Evolutionary conservation across 2,113 vertebrate species (phyloP), one percentile per base, ranked within the genome.

Genomic region (Melanotaenia duboulayi): DNA sequence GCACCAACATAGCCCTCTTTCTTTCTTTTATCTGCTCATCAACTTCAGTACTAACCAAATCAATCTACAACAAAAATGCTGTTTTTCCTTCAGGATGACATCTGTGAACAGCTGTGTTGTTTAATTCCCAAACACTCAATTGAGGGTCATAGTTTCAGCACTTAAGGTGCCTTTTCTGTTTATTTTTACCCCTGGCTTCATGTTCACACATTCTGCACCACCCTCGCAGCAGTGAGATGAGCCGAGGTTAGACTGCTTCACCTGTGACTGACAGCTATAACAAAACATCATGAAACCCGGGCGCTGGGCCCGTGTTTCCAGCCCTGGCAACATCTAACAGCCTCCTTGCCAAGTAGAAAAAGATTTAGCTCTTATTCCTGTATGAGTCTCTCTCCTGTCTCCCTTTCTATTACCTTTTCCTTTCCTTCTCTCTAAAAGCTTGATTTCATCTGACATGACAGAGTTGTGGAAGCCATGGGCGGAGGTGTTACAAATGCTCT

Each of bases 401-500:
- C 67, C 44, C 56, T 32, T 44, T 71, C 61, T 16, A 39, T 61
- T 62, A 14, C 68, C 78, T 82, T 63, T 17, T 64, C 76, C 28
- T 80, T 83, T 64, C 37, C 65, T 57, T 78, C 67, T 78, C 65
- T 76, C 68, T 50, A 11, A 74, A 75, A 84, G 73, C 67, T n/a
- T 82, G 75, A 86, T 90, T 84, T 91, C 72, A 87, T 88, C 74
- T 79, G 85, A 85, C 71, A 54, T 81, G 82, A 87, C 78, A 76
- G 76, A 80, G 61, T 85, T 62, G 63, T 76, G 84, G 82, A 83
- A 86, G 77, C 83, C 86, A 90, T 61, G 55, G 78, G 83, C 60
- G 55, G 83, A 80, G 84, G 81, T 78, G 74, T 78, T 90, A 84
- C 86, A 88, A 89, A 87, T 83, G 78, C 82, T 85, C 79, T 73